Evolutionary conservation across 2,113 vertebrate species (phyloP), one percentile per base, ranked within the genome.

Genomic region (Pterocles burchelli): DNA sequence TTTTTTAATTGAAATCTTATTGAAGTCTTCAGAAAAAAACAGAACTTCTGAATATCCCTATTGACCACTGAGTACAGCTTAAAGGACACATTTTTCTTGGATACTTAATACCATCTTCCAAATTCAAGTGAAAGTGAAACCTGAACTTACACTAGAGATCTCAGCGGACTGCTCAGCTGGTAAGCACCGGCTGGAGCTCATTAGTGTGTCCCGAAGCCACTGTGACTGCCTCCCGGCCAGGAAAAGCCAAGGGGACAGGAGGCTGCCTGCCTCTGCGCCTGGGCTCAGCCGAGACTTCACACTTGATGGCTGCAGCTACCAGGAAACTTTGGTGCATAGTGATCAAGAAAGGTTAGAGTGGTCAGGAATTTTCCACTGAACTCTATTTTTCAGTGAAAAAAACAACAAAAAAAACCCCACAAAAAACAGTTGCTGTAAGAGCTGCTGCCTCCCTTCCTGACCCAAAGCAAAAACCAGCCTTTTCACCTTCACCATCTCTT

Each of bases 51-150:
- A 52, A 8, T 10, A 83, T 34, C 34, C 16, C 22, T 83, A 80
- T 63, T 73, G 15, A 43, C 41, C 33, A 52, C 29, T 0, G 7
- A 28, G 21, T 17, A 33, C 10, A 70, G 31, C 51, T 76, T 63
- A 83, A 59, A 86, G 72, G 55, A 80, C 51, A n/a, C 1, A 1
- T 34, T 90, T 86, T 77, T 51, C 38, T 90, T 33, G 34, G 72
- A 43, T 13, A 45, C 13, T n/a, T 73, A 79, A 49, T 54, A 70
- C 16, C 19, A 31, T 25, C 68, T 58, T 72, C 24, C 24, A 90
- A 90, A 90, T 88, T 77, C 63, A 79, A 85, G 20, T 9, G 33
- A 43, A 85, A 77, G 51, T 2, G 38, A 84, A 96, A 77, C 10
- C 25, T 62, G 51, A 80, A 25, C 13, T 28, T 55, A 75, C 55